These are phyloP conservation scores for Dermochelys coriacea DNA, from an alignment of 2,797 vertebrate genomes.

Conservation along the genomic window DNA sequence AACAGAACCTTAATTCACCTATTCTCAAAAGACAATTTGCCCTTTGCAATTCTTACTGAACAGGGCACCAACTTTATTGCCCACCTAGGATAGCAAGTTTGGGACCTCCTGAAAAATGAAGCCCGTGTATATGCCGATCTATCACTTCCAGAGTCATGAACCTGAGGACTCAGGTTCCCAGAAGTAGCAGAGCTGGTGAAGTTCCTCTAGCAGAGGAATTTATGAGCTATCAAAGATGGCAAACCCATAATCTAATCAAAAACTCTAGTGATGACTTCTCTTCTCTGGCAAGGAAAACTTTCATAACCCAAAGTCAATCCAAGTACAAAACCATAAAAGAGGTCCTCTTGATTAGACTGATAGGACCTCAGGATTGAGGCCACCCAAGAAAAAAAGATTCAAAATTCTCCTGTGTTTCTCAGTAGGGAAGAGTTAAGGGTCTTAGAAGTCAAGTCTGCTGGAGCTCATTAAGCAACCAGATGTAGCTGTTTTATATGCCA, in stretches of 20 bases:
- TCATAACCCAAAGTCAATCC: background rate
- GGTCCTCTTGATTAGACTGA: background rate
- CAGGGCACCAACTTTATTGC: background rate
- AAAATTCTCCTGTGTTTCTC: background rate
- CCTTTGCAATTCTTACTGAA: background rate
- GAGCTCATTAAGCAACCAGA: background rate
- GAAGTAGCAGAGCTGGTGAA: background rate
- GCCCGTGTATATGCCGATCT: background rate
- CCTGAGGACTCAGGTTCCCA: fast-evolving
- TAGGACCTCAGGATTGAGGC: background rate
- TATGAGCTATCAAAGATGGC: background rate
- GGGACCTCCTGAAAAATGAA: background rate
- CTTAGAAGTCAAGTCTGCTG: background rate
- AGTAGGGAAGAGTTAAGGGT: background rate
- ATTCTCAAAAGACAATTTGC: background rate
- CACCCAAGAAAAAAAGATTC: fast-evolving
- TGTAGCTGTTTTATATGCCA: background rate
- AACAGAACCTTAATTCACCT: background rate
- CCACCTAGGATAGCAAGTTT: background rate
- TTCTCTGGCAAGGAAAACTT: background rate
- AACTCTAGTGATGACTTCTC: background rate
- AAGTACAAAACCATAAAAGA: fast-evolving
- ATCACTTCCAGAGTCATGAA: background rate
- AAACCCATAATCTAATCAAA: background rate
- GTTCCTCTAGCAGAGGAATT: background rate